Base-by-base conservation (phyloP, 2,797 vertebrate species). In the Anolis apletophallus region DNA sequence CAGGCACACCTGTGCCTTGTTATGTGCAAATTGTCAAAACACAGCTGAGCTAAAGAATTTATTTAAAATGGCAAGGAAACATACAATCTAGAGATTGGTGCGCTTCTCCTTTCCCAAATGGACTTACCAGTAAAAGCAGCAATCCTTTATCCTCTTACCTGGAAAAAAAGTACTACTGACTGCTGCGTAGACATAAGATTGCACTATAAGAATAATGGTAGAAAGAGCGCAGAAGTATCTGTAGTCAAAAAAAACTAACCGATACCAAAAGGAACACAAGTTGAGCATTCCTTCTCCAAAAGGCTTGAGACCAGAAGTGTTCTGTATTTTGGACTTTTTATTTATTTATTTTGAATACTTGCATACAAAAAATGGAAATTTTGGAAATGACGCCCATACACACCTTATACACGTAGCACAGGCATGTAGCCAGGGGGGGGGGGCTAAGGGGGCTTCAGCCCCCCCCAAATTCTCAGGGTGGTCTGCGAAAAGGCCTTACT, bases 1-100 rank as follows among this genome's bases (percentile, higher is more conserved):
- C 88, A 72, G 77, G 59, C 91, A 88, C 93, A 93, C 90, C 92
- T 94, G 87, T 83, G 74, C 80, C 92, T 92, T 91, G 87, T 93
- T 93, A 93, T 81, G 84, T 79, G 46, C 19, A 84, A 84, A 61
- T 55, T 77, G 73, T 71, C 9, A 10, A 71, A 79, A 16, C 74
- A 85, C 78, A 61, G 67, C 50, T 64, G 75, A 54, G 59, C 64
- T 59, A 90, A 81, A 0, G 0, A 86, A 91, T 29, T 29, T 85
- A 83, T 61, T 89, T 81, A 81, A 81, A 40, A 88, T 89, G 88
- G 79, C 0, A 80, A 85, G 1, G 1, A 84, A 92, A 84, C 83
- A 87, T 90, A 92, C 34, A 68, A 26, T 10, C 67, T 83, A 57
- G 59, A 87, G 77, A 77, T 78, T 85, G 78, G 78, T 2, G 76